A percentile compares a stretch with the other conserved stretches of the same genome.
Evolutionary conservation across 2,113 vertebrate genomes (phyloP).

Genomic region (Heteronetta atricapilla): DNA sequence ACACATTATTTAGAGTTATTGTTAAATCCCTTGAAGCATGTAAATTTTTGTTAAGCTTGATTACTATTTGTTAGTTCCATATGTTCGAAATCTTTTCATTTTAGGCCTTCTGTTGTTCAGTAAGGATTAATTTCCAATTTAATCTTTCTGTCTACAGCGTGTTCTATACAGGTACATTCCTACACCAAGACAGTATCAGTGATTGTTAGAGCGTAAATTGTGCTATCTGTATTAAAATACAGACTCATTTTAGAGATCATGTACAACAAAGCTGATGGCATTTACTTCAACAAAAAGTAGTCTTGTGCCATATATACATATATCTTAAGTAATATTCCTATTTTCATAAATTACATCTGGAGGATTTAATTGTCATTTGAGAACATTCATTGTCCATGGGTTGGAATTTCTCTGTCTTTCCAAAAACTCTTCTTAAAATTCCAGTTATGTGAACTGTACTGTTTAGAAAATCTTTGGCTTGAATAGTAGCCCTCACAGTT

Average conservation of each 20-base stretch:
- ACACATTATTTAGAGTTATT: conserved; percentile 36
- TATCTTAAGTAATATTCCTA: neutral
- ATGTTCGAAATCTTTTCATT: conserved; percentile 39
- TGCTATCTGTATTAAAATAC: neutral
- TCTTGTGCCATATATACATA: accelerated
- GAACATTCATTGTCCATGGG: neutral
- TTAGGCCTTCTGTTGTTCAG: neutral
- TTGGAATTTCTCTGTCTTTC: neutral
- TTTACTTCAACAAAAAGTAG: neutral
- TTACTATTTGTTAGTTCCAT: conserved; percentile 55
- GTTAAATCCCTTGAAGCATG: conserved; percentile 43
- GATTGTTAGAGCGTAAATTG: neutral
- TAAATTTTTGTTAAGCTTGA: conserved; percentile 46
- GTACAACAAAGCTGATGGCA: neutral
- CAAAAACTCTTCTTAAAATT: neutral
- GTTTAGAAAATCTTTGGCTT: neutral
- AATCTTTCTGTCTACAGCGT: neutral
- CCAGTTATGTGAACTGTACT: neutral
- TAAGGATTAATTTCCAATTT: conserved; percentile 25
- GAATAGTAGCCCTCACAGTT: neutral
- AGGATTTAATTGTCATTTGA: neutral
- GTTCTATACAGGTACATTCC: neutral
- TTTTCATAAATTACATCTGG: neutral
- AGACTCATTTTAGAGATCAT: neutral
- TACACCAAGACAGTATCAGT: neutral